phyloP scores from a whole-genome alignment of 2,888 invertebrate species.

The Luperina nickerlii region DNA sequence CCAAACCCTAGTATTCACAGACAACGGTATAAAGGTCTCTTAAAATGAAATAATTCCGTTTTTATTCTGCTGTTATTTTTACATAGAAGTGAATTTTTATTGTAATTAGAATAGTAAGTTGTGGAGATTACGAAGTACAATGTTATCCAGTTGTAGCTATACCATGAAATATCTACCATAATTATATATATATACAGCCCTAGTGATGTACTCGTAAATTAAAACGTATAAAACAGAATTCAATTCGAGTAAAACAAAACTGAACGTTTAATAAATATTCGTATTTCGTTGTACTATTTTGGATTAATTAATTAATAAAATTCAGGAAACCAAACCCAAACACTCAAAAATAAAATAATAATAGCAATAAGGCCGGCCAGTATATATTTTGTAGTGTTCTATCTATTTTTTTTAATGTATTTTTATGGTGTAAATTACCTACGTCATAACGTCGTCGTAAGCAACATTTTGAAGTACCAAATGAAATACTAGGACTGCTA shows the following conservation, averaged over 20 bases:
- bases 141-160: not conserved
- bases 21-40: not conserved
- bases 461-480: slow-evolving; percentile 33
- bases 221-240: not conserved
- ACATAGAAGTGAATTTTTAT: not conserved
- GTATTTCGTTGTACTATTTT: not conserved
- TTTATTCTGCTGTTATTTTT: not conserved
- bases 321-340: not conserved
- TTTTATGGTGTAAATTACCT: no score
- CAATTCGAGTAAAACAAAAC: not conserved
- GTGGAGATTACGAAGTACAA: not conserved
- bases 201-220: not conserved
- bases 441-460: slow-evolving; percentile 16
- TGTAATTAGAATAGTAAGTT: not conserved
- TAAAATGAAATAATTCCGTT: not conserved
- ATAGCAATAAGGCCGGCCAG: no score
- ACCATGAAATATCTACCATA: not conserved
- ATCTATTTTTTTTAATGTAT: no score
- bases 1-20: slow-evolving; percentile 13
- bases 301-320: not conserved
- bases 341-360: not conserved
- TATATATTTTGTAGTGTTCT: no score
- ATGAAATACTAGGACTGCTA: slow-evolving; percentile 25
- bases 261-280: not conserved
- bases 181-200: no score